Base-by-base conservation (phyloP, 2,888 invertebrate genomes). In the Congeria kusceri region DNA sequence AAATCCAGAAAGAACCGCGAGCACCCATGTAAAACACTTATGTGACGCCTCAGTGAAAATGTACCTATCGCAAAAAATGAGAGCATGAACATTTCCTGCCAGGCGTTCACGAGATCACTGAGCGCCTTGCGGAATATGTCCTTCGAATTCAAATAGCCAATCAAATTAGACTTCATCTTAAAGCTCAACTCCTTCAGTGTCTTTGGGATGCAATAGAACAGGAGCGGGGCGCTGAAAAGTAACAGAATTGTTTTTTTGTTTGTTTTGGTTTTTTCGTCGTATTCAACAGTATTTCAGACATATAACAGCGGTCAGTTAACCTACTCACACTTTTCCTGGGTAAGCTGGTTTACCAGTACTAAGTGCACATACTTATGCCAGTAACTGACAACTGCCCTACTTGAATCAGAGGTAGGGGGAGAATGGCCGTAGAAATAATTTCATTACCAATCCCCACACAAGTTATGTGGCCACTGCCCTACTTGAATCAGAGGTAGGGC, bases 41-140 rank as follows among this genome's bases (percentile, higher is more conserved):
- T 39, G 9, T 3, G 3, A 39, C 15, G 39, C 39, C 39, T 11
- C 57, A 49, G 53, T 18, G 62, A 57, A n/a, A 56, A 20, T 65
- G 95, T 95, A 98, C 98, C 95, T 91, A 98, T 95, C 75, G 98
- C 96, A 77, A 97, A 94, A 76, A 96, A 95, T 62, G 96, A 96
- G 88, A 98, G 95, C 29, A 95, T 95, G 62, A 97, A 95, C 94
- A 98, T 96, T 92, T 97, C 96, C 90, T 95, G 96, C 97, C 98
- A 98, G 32, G 97, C 96, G 77, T 96, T 96, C 91, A 97, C 97
- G 5, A 98, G 94, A 94, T 98, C 98, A 62, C 96, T 96, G 27
- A 98, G 94, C 92, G 98, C 96, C 94, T 98, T 97, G 93, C 97
- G 97, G 86, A 97, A 95, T 29, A 96, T 95, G 92, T 97, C 97